Conservation (phyloP, 2,888 invertebrate genomes). For the Anodontia alba region DNA sequence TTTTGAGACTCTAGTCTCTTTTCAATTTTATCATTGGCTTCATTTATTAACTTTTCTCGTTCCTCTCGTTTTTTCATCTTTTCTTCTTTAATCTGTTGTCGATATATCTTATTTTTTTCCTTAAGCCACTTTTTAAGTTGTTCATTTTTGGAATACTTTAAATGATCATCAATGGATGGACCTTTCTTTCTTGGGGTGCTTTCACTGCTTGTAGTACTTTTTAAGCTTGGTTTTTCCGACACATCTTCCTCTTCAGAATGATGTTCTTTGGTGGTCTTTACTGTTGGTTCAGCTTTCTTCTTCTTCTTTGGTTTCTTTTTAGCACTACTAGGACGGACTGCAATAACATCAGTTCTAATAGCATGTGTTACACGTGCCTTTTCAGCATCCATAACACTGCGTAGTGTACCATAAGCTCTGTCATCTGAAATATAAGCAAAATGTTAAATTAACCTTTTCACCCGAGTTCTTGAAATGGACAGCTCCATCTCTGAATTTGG, state of each 20-base stretch:
- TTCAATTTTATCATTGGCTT: constrained; percentile 68
- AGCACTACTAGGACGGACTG: constrained; percentile 40
- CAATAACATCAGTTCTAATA: constrained; percentile 54
- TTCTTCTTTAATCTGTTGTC: constrained; percentile 68
- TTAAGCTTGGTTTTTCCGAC: constrained; percentile 51
- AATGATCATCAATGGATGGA: constrained; percentile 60
- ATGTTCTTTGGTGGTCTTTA: constrained; percentile 38
- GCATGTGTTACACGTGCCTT: constrained; percentile 52
- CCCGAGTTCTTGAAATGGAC: background rate
- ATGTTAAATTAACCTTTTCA: too few relatives aligned
- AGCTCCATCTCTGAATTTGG: too few relatives aligned
- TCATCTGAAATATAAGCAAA: constrained; percentile 53
- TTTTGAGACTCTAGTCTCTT: constrained; percentile 64
- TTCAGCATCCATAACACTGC: constrained; percentile 63
- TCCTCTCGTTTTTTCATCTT: constrained; percentile 69
- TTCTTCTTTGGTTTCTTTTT: constrained; percentile 50
- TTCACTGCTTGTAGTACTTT: constrained; percentile 39
- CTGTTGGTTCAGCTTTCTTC: constrained; percentile 51
- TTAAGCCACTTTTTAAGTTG: constrained; percentile 69
- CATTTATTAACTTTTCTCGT: constrained; percentile 65
- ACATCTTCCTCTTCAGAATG: constrained; percentile 57
- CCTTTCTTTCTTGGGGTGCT: constrained; percentile 35
- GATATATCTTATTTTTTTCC: constrained; percentile 67
- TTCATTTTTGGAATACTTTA: constrained; percentile 68
- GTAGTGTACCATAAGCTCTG: constrained; percentile 61